Evolutionary conservation across 2,888 invertebrate genomes (phyloP), one percentile per base, ranked within the genome.

Genomic region (Pyrochroa serraticornis): DNA sequence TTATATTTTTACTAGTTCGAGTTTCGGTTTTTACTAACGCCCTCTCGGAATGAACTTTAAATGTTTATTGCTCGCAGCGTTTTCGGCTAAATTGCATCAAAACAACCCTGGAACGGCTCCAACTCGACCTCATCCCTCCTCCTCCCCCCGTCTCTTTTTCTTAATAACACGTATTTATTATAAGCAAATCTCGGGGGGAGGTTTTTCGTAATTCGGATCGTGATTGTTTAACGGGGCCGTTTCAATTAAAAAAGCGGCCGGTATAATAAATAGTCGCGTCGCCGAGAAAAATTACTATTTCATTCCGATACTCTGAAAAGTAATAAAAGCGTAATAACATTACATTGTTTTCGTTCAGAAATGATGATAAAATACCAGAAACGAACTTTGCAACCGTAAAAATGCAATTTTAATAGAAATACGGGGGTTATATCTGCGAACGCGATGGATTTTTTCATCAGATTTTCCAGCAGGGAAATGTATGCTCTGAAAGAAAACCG

Each of bases 341-440:
- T 75, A 74, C 74, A 74, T 74, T 74, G 74, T 74, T 75, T 74
- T 72, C 74, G 69, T 67, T 65, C 70, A 72, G 71, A 73, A 74
- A 73, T 72, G 71, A 71, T 73, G 71, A 72, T 74, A 73, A 71
- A 73, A 74, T 71, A 71, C 72, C 71, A 71, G 71, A 71, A 72
- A 72, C 72, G 72, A 71, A 73, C 65, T 71, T 72, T 66, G 60
- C 68, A 68, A 71, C 71, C 70, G 72, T 73, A 73, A 74, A 74
- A 74, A 73, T 71, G 70, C 73, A 74, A 74, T 74, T 72, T 74
- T 74, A 74, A 74, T 73, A 70, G 72, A 70, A 71, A 70, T 69
- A 67, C 71, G 65, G 68, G 61, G 65, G 68, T 66, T 67, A 67
- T 70, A 63, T 65, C 68, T 64, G 66, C 65, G 65, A 65, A 65